These are phyloP conservation scores for Coelopa pilipes DNA, from an alignment of 2,888 invertebrate species.

Conservation along the genomic window DNA sequence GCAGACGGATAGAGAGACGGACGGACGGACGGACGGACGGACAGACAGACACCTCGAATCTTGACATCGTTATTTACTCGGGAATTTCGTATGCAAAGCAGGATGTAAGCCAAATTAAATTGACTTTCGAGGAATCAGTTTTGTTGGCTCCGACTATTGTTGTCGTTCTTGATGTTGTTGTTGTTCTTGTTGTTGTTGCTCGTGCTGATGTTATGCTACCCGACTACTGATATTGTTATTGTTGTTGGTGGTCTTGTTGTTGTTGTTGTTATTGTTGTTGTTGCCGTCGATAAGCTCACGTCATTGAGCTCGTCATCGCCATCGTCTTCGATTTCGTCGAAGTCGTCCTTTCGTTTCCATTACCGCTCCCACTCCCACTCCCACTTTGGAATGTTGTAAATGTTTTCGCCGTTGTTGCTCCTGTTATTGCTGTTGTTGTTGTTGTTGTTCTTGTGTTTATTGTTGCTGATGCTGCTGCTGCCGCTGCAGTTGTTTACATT, in stretches of 20 bases:
- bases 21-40: background rate
- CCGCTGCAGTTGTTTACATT: slow-evolving; percentile 17
- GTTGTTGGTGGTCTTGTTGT: slow-evolving; percentile 12
- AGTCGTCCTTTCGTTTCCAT: background rate
- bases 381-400: background rate
- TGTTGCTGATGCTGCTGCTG: background rate
- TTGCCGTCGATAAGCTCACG: slow-evolving; percentile 17
- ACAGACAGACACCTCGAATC: slow-evolving; percentile 29
- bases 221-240: background rate
- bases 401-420: background rate
- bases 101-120: slow-evolving; percentile 41
- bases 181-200: slow-evolving; percentile 28
- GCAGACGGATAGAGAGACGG: too few relatives aligned
- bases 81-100: slow-evolving; percentile 43
- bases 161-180: slow-evolving; percentile 6
- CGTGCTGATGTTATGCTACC: background rate
- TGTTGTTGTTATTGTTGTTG: slow-evolving; percentile 22
- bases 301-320: slow-evolving; percentile 24
- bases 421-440: too few relatives aligned
- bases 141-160: slow-evolving; percentile 25
- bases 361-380: background rate
- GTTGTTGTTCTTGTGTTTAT: background rate
- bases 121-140: slow-evolving; percentile 43
- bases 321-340: background rate
- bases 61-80: slow-evolving; percentile 42